Base-by-base conservation (phyloP, 2,888 invertebrate genomes). In the Caenorhabditis imperialis region DNA sequence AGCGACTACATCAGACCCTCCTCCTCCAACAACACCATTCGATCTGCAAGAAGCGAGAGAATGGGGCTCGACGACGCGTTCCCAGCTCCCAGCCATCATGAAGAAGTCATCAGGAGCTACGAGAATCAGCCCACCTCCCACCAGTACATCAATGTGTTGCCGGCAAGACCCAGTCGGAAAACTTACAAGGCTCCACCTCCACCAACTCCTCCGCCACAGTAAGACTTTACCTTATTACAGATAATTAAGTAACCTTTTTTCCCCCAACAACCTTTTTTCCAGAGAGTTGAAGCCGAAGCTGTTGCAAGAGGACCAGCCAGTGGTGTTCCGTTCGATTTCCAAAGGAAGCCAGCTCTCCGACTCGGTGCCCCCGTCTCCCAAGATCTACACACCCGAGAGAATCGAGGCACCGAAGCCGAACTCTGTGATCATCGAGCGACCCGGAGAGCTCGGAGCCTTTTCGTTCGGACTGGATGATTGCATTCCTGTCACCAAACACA, bases 51-150 rank as follows among this genome's bases (percentile, higher is more conserved):
- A 14, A 58, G 51, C 37, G 42, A 50, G 23, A 62, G 57, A 55
- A 14, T 71, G 5, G 55, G 55, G 14, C 62, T 71, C 1, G 71
- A 71, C 35, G 62, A 55, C 3, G 62, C 42, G 1, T 71, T 71
- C 10, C 71, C 62, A 7, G 16, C 37, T 38, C 8, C 25, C 23
- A 25, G 1, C 30, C 25, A 27, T 1, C 38, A 55, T 7, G 18
- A 16, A 12, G 48, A 48, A 48, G 27, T 35, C n/a, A 16, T 60
- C 1, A 33, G 72, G 48, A 44, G 60, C 1, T 72, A 72, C 53
- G 60, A 53, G 53, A 72, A 72, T 44, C 72, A 65, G 23, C 72
- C 72, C 23, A 60, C 58, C 6, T 42, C 63, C 20, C 72, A 72
- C 35, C 45, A 42, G 40, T 72, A 72, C 47, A 51, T 65, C 5